Base-by-base conservation (phyloP, 2,888 invertebrate species). In the Ceriagrion tenellum region DNA sequence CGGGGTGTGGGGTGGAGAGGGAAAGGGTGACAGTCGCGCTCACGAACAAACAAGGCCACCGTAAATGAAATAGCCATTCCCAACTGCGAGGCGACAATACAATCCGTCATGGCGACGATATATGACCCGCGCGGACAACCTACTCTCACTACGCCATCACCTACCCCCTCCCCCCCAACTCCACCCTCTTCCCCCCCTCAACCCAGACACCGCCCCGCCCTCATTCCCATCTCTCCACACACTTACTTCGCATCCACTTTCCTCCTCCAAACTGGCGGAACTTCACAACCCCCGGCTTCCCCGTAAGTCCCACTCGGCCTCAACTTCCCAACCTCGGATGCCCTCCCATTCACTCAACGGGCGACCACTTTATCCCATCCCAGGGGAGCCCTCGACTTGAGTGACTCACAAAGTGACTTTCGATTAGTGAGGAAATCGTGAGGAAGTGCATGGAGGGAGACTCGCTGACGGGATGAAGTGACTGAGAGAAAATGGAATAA, bases 11-110 rank as follows among this genome's bases (percentile, higher is more conserved):
- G 35, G 81, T 0, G 8, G 74, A 74, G 63, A 63, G 63, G 69
- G 10, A 16, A 23, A 16, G 13, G 81, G 35, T 47, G 30, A 81
- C 81, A 16, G 69, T 69, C 30, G 81, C 81, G 16, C 35, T 35
- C 81, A 69, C 69, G 35, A 81, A 81, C 81, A 81, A 81, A 81
- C 81, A 81, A 23, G 35, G 81, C 30, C 26, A 35, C 81, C 81
- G 35, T 81, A 81, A 81, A 81, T 81, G 81, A 81, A 81, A 81
- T 81, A 81, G 81, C 81, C 81, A 35, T 35, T 81, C 81, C 81
- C 81, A 35, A 35, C 30, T 26, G 81, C 18, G 81, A 81, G 81
- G n/a, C 81, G 81, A 81, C 81, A 81, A 81, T 35, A 81, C 81
- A 81, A 81, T 81, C 81, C 81, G 81, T 81, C 81, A 81, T 81